A percentile compares a stretch with the other conserved stretches of the same genome.
Evolutionary conservation across 1,140 invertebrate species (phyloP).

Genomic region (Nephila pilipes): DNA sequence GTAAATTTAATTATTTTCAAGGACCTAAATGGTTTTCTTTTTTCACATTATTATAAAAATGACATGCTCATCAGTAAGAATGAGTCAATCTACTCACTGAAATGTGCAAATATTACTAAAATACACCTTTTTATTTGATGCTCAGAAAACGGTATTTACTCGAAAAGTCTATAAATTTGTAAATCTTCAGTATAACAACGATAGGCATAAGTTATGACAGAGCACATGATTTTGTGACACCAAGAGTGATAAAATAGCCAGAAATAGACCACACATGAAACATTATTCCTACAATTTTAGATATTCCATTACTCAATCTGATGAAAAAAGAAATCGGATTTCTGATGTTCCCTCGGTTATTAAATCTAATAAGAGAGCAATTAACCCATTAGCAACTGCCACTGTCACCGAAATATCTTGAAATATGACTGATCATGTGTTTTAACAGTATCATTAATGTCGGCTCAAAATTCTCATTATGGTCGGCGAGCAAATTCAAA

Average conservation of each 20-base stretch:
- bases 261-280: background rate
- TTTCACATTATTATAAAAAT: no score
- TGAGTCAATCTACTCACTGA: no score
- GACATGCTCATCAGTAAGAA: no score
- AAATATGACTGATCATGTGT: constrained; percentile 26
- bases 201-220: no score
- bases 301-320: constrained; percentile 4
- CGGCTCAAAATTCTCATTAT: background rate
- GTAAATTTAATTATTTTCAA: no score
- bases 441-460: constrained; percentile 19
- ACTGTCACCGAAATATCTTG: background rate
- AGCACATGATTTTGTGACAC: background rate
- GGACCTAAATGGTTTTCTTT: no score
- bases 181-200: no score
- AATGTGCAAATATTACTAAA: no score
- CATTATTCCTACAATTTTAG: background rate
- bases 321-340: background rate
- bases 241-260: no score
- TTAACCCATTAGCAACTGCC: constrained; percentile 21
- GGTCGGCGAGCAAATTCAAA: background rate
- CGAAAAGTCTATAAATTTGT: no score
- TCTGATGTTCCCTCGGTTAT: background rate
- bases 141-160: no score
- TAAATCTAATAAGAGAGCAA: constrained; percentile 48
- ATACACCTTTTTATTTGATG: no score